Base-by-base conservation (phyloP, 2,888 invertebrate species). In the Apamea crenata region DNA sequence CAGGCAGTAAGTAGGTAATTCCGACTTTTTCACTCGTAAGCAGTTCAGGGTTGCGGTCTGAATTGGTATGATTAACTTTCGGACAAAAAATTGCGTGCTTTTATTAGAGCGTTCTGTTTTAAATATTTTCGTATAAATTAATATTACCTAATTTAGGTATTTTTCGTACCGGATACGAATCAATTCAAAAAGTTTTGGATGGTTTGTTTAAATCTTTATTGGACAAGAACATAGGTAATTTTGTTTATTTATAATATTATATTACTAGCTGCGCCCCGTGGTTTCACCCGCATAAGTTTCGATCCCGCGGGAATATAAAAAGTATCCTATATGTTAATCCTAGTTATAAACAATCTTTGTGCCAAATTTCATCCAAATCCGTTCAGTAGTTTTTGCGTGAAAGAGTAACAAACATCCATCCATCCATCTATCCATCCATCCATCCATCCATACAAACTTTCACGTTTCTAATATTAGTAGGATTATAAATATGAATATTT, bases 1-100 rank as follows among this genome's bases (percentile, higher is more conserved):
- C n/a, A 67, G 50, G 50, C 12, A 36, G n/a, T 14, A 36, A 10
- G n/a, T 53, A n/a, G 7, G 5, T 44, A 18, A n/a, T 56, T 21
- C 36, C 21, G 12, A n/a, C 32, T 25, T 59, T 25, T 29, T 61
- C 14, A 61, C 29, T 29, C 0, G 16, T 29, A 6, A 25, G 40
- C 36, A 68, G 53, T 83, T 80, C 59, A 61, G 40, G 50, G 78
- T 76, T 21, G n/a, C 5, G 36, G 16, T 59, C 25, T 56, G 66
- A 66, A 66, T 50, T 44, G 56, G 16, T 14, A 10, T 50, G 47
- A 10, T 63, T 47, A 25, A 69, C 12, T 80, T 73, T 32, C 40
- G 56, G 18, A 32, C 7, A 59, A n/a, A 21, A 47, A 63, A 50
- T n/a, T 12, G 14, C 14, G 3, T n/a, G 16, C 0, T 18, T 47